A percentile compares a stretch with the other conserved stretches of the same genome.
These are phyloP conservation scores for Chromobotia macracanthus DNA, from an alignment of 2,797 vertebrate genomes.

Conservation along the genomic window DNA sequence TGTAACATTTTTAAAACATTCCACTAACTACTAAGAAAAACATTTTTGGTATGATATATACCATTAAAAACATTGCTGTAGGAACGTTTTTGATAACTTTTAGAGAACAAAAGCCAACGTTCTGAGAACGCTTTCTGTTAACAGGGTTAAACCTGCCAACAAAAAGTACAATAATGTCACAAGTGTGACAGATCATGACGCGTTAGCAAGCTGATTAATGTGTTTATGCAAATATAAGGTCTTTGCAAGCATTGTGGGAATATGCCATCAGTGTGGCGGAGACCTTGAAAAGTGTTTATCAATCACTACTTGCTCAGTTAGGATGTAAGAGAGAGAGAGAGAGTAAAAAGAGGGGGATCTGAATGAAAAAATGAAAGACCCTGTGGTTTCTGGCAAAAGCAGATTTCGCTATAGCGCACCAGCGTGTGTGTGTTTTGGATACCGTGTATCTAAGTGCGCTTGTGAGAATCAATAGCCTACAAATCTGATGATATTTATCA, in stretches of 20 bases:
- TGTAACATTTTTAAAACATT: too few relatives aligned
- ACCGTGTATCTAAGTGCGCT: not conserved
- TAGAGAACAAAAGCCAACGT: too few relatives aligned
- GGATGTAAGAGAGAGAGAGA: not conserved
- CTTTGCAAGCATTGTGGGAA: slow-evolving; percentile 10
- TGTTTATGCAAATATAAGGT: slow-evolving; percentile 29
- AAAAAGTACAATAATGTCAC: not conserved
- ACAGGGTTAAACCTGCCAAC: slow-evolving; percentile 19
- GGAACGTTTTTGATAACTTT: too few relatives aligned
- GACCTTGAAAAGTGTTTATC: slow-evolving; percentile 40
- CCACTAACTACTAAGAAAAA: too few relatives aligned
- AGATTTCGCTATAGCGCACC: not conserved
- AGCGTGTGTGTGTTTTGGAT: slow-evolving; percentile 6
- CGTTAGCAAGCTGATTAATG: slow-evolving; percentile 18
- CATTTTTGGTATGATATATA: too few relatives aligned
- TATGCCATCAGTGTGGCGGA: slow-evolving; percentile 34
- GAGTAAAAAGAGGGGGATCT: slow-evolving; percentile 1
- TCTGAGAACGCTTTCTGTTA: too few relatives aligned
- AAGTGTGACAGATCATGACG: not conserved
- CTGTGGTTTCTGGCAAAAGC: slow-evolving; percentile 4
- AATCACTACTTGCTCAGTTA: slow-evolving; percentile 30
- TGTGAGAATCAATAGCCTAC: slow-evolving; percentile 21
- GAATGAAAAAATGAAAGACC: slow-evolving; percentile 2
- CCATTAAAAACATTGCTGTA: too few relatives aligned
- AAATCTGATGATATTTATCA: slow-evolving; percentile 3